Evolutionary conservation across 2,888 invertebrate species (phyloP), one percentile per base, ranked within the genome.

Genomic region (Cancer borealis): DNA sequence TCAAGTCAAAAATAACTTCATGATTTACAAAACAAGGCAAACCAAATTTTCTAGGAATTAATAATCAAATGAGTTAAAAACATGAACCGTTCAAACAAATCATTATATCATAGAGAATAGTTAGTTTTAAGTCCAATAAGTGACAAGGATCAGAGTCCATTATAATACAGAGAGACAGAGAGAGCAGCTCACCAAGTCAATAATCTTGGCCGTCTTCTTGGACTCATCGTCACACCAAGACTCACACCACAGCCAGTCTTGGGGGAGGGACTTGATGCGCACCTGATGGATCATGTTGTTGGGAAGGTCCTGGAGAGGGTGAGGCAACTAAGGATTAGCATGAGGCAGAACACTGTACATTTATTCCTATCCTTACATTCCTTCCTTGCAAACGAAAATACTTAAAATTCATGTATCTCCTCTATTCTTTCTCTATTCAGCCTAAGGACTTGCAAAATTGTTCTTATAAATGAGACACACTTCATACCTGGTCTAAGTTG

Each of bases 251-350:
- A 99, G 97, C 99, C 99, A 99, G 96, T 99, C 99, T 96, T 99
- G 99, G 0, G 99, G 99, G 96, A 99, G 97, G 0, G 99, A 99
- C 97, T 99, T 99, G 96, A 99, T 99, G 8, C 98, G 98, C 93
- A 99, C 99, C 97, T 99, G 99, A 97, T 99, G 99, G 96, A 99
- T 99, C 99, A 99, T 99, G 97, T 99, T 99, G 97, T 99, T 99
- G 0, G 99, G 99, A 96, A 99, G 97, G 97, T 99, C 99, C 97
- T 95, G 95, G 17, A 60, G 30, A 10, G 6, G 39, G 12, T 6
- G 21, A 47, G 88, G 12, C 73, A 21, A 73, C 0, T 26, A 73
- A 21, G 5, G 8, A 17, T 21, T 60, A 60, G 21, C 60, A 60
- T 21, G 60, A 60, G 17, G 21, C 3, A 21, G 60, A 5, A 21